Conservation (phyloP, 1,140 invertebrate species). For the Panonychus citri region DNA sequence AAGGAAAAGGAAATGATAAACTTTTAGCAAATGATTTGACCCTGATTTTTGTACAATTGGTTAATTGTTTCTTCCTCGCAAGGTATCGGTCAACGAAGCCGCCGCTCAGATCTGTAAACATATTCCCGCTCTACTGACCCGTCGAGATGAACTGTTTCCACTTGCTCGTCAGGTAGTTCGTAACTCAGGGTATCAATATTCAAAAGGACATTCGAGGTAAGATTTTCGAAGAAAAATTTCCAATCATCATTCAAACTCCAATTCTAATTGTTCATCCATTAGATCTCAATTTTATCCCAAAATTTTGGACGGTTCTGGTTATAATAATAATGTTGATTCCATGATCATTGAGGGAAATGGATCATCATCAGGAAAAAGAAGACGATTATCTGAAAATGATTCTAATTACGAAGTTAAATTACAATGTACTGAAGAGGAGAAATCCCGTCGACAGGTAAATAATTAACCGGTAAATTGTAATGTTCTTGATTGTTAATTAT, state of each 20-base stretch:
- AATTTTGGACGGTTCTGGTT: too few relatives aligned
- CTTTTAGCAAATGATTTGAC: background rate
- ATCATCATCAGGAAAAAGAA: background rate
- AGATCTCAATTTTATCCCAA: too few relatives aligned
- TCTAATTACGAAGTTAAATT: background rate
- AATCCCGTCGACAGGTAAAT: conserved; percentile 15
- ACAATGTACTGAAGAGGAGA: conserved; percentile 14
- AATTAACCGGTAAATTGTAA: too few relatives aligned
- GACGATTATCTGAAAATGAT: background rate
- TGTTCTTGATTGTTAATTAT: too few relatives aligned
- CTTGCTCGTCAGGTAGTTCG: conserved; percentile 78
- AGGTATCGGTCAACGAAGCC: conserved; percentile 86
- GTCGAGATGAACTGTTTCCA: conserved; percentile 80
- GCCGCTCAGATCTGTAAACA: conserved; percentile 80
- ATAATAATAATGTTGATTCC: too few relatives aligned
- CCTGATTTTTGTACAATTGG: too few relatives aligned
- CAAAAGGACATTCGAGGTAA: conserved; percentile 37
- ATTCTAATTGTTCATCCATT: too few relatives aligned
- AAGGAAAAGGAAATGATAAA: background rate
- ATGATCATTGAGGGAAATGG: too few relatives aligned
- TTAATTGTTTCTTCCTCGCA: conserved; percentile 6
- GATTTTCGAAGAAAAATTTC: background rate
- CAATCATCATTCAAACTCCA: too few relatives aligned
- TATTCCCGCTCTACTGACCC: conserved; percentile 63
- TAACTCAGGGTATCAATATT: conserved; percentile 70